Evolutionary conservation across 2,113 vertebrate genomes (phyloP).

Genomic region (Neotragus moschatus): DNA sequence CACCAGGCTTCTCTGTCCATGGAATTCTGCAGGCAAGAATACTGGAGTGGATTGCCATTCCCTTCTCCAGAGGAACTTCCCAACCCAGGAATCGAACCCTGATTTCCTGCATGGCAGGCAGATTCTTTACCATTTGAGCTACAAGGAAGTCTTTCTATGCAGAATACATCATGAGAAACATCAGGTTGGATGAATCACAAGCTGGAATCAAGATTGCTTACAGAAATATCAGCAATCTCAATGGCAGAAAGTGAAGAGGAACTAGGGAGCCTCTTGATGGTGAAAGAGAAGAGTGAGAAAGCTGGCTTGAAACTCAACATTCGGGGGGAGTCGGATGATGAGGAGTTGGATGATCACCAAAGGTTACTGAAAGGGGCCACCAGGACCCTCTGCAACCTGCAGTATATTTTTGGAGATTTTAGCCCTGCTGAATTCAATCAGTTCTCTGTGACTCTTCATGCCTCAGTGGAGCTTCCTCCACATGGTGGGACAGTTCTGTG

Average conservation of each 20-base stretch:
- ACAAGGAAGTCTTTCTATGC: background rate
- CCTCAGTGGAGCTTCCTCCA: conserved; percentile 97
- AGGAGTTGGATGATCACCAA: background rate
- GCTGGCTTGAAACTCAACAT: background rate
- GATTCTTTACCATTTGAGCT: too few relatives aligned
- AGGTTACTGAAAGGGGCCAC: background rate
- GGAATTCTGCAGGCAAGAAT: too few relatives aligned
- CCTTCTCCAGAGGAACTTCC: too few relatives aligned
- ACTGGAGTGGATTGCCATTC: too few relatives aligned
- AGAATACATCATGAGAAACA: background rate
- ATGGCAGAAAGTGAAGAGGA: background rate
- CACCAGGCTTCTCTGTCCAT: too few relatives aligned
- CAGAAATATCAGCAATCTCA: background rate
- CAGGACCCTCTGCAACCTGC: background rate
- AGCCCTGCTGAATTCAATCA: conserved; percentile 97
- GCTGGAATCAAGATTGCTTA: background rate
- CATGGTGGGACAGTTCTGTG: conserved; percentile 91
- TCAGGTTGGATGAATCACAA: background rate
- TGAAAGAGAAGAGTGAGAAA: background rate
- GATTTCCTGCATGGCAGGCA: too few relatives aligned
- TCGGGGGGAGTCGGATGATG: background rate
- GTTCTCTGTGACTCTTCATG: conserved; percentile 97
- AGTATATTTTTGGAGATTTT: conserved; percentile 99
- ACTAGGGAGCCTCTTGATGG: background rate
- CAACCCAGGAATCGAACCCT: too few relatives aligned